Base-by-base conservation (phyloP, 1,140 invertebrate species). In the Thaumetopoea pityocampa region DNA sequence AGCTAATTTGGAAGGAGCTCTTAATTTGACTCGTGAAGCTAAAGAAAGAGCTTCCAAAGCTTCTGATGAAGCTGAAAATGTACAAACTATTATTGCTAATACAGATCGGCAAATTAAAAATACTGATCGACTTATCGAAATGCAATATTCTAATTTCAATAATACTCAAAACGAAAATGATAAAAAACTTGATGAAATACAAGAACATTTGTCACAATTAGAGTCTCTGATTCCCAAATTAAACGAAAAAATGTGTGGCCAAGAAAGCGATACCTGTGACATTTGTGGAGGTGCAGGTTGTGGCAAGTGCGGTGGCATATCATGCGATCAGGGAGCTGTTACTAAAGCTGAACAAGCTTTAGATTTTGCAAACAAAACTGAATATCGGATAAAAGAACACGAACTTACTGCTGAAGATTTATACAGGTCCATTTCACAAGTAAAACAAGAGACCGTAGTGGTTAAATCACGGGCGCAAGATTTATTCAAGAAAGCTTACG, bases 281-380 rank as follows among this genome's bases (percentile, higher is more conserved):
- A 87, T 96, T 16, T 99, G 97, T 85, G 97, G 97, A 17, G 97
- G 97, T 9, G 97, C 96, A 23, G 96, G 95, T 0, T 99, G 97
- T 84, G 92, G 90, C 15, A 90, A 89, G 66, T 99, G 97, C 85
- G 96, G 96, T 32, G 95, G 93, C 6, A 85, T 96, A 14, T 94
- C 95, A 8, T 99, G 97, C 74, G 93, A 94, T 51, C 85, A 91
- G 55, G 97, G 97, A 1, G 94, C 97, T 11, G 89, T 96, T 2
- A 93, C 92, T 2, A 95, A 93, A 66, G 94, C 96, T 2, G 90
- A 92, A 44, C 92, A 92, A 67, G 96, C 97, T 5, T 84, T 97
- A 8, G 91, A 92, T 48, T 90, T 94, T 51, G 95, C 95, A 4
- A 92, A 93, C 52, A 90, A 96, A 60, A 94, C 96, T 1, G 91